Percentiles rank a stretch among this genome's conserved stretches.
These are phyloP conservation scores for Heterocephalus glaber DNA, from an alignment of 2,113 vertebrate genomes.

Conservation along the genomic window DNA sequence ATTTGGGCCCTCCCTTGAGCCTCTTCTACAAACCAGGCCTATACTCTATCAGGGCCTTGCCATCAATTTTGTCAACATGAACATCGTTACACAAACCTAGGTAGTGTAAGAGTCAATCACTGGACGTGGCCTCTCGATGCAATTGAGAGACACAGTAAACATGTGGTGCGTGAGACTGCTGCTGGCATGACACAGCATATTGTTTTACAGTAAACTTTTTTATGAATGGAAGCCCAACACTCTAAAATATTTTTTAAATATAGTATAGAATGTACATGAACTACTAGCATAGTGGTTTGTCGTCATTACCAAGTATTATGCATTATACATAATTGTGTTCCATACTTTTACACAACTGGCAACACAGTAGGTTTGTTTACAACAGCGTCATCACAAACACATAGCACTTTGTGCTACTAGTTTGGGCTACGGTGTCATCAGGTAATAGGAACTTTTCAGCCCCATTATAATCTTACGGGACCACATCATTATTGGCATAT, in stretches of 20 bases:
- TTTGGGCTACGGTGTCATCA: not conserved
- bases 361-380: not conserved
- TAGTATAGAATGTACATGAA: not conserved
- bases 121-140: not conserved
- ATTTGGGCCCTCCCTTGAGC: not conserved
- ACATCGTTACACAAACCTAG: not conserved
- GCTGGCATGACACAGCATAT: not conserved
- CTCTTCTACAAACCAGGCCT: not conserved
- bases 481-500: not conserved
- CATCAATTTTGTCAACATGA: not conserved
- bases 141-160: not conserved
- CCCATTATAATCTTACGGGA: not conserved
- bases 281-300: not conserved
- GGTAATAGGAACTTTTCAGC: not conserved
- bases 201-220: not conserved
- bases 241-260: not conserved
- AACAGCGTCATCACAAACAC: not conserved
- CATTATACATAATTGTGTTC: not conserved
- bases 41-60: too few species aligned
- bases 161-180: not conserved
- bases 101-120: not conserved
- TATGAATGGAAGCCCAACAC: not conserved
- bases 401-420: not conserved
- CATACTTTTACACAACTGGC: not conserved
- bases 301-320: not conserved